These are phyloP conservation scores for Bursaphelenchus okinawaensis DNA, from an alignment of 2,888 invertebrate genomes.

Conservation along the genomic window DNA sequence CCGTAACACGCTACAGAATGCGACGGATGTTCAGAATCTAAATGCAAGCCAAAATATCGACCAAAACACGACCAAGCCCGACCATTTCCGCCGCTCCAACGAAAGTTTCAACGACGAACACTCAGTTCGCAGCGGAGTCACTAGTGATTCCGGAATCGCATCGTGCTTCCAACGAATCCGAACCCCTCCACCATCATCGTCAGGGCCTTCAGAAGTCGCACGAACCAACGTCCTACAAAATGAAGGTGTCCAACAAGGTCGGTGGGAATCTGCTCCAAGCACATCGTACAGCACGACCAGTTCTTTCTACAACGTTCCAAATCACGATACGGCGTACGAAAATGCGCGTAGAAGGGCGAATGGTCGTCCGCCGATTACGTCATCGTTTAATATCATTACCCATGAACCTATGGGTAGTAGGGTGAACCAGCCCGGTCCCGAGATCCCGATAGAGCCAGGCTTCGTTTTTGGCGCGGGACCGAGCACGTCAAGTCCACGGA, in stretches of 20 bases:
- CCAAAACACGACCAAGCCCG: too few species aligned
- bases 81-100: background rate
- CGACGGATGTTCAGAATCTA: too few species aligned
- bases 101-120: background rate
- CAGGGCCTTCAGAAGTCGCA: background rate
- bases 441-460: background rate
- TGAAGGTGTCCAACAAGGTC: slow-evolving; percentile 1
- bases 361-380: slow-evolving; percentile 10
- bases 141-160: background rate
- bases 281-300: background rate
- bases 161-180: slow-evolving; percentile 7
- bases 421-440: background rate
- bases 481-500: background rate
- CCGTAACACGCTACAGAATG: too few species aligned
- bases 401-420: background rate
- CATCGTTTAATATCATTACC: slow-evolving; percentile 7
- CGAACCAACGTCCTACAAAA: slow-evolving; percentile 1
- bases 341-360: slow-evolving; percentile 13
- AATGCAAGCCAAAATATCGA: too few species aligned
- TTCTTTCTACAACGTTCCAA: slow-evolving; percentile 21
- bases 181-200: background rate
- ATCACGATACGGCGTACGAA: slow-evolving; percentile 27
- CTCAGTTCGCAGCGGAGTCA: background rate
- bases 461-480: background rate
- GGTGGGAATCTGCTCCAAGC: slow-evolving; percentile 3